Percentiles rank a stretch among this genome's conserved stretches.
These are phyloP conservation scores for Drosophila ambigua DNA, from an alignment of 1,140 invertebrate genomes.

Conservation along the genomic window DNA sequence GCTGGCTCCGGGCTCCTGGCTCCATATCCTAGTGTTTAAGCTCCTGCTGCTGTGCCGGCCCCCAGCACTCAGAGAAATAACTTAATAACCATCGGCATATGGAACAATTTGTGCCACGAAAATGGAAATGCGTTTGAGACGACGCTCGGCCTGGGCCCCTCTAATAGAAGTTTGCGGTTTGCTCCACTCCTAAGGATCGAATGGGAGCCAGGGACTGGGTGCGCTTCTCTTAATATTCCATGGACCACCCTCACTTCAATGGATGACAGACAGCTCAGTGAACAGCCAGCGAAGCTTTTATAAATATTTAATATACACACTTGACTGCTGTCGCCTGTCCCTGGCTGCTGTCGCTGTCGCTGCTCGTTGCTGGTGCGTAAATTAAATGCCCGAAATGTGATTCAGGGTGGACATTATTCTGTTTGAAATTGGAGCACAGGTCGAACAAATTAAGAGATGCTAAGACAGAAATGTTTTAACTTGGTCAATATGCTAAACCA, in stretches of 20 bases:
- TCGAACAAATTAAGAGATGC: too few relatives aligned
- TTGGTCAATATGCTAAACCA: too few relatives aligned
- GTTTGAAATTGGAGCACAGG: constrained; percentile 21
- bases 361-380: constrained; percentile 28
- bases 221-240: constrained; percentile 53
- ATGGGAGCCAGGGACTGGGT: constrained; percentile 37
- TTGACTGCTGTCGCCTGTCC: constrained; percentile 29
- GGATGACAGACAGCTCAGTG: constrained; percentile 16
- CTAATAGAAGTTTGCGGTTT: constrained; percentile 61
- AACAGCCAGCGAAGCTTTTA: constrained; percentile 47
- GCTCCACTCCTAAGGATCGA: constrained; percentile 1
- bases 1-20: not conserved
- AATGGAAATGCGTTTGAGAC: constrained; percentile 32
- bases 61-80: constrained; percentile 53
- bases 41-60: constrained; percentile 1
- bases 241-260: not conserved
- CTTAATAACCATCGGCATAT: constrained; percentile 75
- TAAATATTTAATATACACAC: constrained; percentile 64
- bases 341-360: too few relatives aligned
- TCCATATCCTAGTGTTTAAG: not conserved
- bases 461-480: too few relatives aligned
- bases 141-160: not conserved
- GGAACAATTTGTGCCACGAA: constrained; percentile 66
- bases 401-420: constrained; percentile 33
- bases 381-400: constrained; percentile 19